These are phyloP conservation scores for Mya arenaria DNA, from an alignment of 1,140 invertebrate genomes.

Conservation along the genomic window DNA sequence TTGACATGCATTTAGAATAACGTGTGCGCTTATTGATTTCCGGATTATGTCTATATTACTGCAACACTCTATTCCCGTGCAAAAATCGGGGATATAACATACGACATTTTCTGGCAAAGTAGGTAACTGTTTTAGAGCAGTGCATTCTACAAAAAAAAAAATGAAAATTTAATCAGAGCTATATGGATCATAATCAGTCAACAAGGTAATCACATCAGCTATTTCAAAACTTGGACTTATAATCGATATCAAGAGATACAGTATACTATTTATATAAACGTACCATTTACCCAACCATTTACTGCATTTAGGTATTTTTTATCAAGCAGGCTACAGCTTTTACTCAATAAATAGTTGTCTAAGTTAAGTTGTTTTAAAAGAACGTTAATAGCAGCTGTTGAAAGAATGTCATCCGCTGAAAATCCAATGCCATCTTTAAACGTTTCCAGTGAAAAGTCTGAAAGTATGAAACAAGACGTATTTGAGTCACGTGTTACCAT, in stretches of 20 bases:
- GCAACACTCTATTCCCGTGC: constrained; percentile 58
- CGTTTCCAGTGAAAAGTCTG: constrained; percentile 25
- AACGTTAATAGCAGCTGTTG: not conserved
- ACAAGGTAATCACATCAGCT: no score
- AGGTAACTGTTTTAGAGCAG: constrained; percentile 29
- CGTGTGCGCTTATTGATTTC: constrained; percentile 44
- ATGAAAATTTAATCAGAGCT: no score
- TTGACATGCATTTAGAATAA: constrained; percentile 56
- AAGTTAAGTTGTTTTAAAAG: not conserved
- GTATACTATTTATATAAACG: no score
- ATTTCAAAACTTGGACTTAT: no score
- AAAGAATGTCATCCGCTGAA: not conserved
- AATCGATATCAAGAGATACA: no score
- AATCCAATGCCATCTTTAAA: constrained; percentile 6
- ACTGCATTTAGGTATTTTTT: not conserved
- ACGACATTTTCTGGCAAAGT: constrained; percentile 44
- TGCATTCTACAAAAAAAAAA: constrained; percentile 20
- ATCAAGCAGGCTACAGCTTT: not conserved
- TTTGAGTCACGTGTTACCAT: no score
- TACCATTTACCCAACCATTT: constrained; percentile 15
- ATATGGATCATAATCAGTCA: no score
- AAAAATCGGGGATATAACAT: constrained; percentile 42
- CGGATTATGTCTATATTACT: constrained; percentile 44
- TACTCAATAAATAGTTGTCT: not conserved
- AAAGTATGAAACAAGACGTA: no score